Base-by-base conservation (phyloP, 2,113 vertebrate genomes). In the Entosphenus tridentatus region DNA sequence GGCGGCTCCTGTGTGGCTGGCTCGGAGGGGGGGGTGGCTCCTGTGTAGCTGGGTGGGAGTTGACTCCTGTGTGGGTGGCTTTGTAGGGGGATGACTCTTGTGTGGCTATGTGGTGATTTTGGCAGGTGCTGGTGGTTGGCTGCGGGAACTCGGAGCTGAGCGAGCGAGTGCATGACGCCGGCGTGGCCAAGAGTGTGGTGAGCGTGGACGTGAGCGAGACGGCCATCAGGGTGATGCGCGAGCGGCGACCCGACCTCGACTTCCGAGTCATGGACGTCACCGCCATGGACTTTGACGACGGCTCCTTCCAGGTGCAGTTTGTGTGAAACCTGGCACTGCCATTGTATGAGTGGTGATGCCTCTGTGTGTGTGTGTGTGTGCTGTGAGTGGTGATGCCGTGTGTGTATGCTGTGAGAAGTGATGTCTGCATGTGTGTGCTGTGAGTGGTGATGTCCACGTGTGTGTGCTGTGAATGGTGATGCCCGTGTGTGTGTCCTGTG, bases 81-180 rank as follows among this genome's bases (percentile, higher is more conserved):
- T 68, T 11, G 10, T 14, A 16, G 14, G 13, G 68, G n/a, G n/a
- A 54, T 16, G 59, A 65, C 59, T 14, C 59, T 8, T 14, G 5
- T n/a, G 17, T 14, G 17, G 59, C 21, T 21, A 21, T 65, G 59
- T 8, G 59, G 17, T 7, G 57, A 67, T 17, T 17, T 72, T 69
- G 13, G 4, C 74, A 98, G 91, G 88, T 98, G 11, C 76, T 98
- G 56, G 89, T 98, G 74, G 85, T 95, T n/a, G 93, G 93, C 55
- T 96, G 93, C 6, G 93, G 93, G 11, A 98, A 89, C 80, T 98
- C 93, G 0, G 89, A 96, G 74, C 80, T 98, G 57, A 96, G 93
- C 0, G 90, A 96, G 74, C 87, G 87, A 77, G 80, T 98, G 56
- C 89, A 93, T 1, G 92, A 98, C 17, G 68, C 81, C 54, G 90